Base-by-base conservation (phyloP, 2,113 vertebrate species). In the Pao palembangensis region DNA sequence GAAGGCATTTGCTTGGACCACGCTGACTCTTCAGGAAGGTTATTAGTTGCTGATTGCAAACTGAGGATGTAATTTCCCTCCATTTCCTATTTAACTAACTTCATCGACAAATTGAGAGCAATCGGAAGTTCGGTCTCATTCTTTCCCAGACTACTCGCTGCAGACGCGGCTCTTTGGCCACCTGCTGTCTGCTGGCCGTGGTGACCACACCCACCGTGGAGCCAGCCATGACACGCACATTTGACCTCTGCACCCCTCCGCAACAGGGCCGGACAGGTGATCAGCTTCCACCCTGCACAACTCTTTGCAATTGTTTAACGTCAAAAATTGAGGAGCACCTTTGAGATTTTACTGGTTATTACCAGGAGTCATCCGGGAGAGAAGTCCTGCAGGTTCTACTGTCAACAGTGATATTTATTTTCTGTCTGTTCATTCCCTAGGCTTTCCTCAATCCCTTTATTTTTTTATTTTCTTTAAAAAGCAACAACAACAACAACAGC, bases 191-290 rank as follows among this genome's bases (percentile, higher is more conserved):
- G 54, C 50, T 15, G 5, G 51, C 17, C 68, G 63, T 18, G 8
- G 28, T 18, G 69, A 80, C 81, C 85, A 80, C 80, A 80, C 78
- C 61, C 59, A 61, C 70, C 57, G 31, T 55, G 69, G 83, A 85
- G 78, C 76, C 78, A 69, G 71, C 44, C 61, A 58, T 56, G 67
- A 79, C 70, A 58, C 68, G 54, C 73, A 67, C 67, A 56, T 67
- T 80, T 80, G 85, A 82, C 82, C 79, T 84, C 67, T 74, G 44
- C 55, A 48, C 71, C 55, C 51, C 14, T 42, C 31, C 10, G 28
- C 66, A 61, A 65, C 76, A 55, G 72, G 55, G 76, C 58, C 75
- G 64, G 71, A 85, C 88, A 89, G 86, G 84, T 85, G 85, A 48
- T 46, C 67, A 54, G 61, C 15, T 28, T 2, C 14, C 15, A 5